Conservation (phyloP, 2,888 invertebrate genomes). For the Podabrus alpinus region DNA sequence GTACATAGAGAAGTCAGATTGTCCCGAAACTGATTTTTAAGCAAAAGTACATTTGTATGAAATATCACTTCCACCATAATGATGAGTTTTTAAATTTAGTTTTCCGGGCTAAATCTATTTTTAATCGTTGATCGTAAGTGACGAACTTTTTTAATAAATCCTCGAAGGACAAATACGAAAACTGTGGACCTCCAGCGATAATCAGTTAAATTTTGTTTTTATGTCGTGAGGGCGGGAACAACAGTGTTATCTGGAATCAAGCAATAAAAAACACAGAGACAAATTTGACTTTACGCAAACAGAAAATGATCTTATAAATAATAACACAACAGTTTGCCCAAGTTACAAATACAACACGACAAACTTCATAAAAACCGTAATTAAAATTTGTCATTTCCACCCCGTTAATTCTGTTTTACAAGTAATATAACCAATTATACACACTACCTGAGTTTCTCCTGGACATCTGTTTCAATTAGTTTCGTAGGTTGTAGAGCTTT, state of each 20-base stretch:
- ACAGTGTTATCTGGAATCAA: too few relatives aligned
- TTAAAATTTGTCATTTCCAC: neutral
- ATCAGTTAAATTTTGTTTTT: too few relatives aligned
- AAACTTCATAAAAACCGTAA: neutral
- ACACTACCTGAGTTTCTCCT: neutral
- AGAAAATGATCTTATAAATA: neutral
- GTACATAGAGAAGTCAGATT: neutral
- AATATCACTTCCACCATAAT: neutral
- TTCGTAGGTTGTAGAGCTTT: neutral
- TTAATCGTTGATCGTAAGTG: neutral
- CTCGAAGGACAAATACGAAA: neutral
- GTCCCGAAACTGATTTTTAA: neutral
- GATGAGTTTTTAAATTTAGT: neutral
- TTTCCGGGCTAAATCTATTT: neutral
- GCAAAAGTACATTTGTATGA: neutral
- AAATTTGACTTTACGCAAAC: neutral
- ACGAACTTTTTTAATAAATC: neutral
- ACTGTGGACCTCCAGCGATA: neutral
- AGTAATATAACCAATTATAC: neutral
- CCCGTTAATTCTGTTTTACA: neutral
- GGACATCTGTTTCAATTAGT: neutral
- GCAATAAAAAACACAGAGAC: neutral
- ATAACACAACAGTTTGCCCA: neutral
- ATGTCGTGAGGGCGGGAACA: too few relatives aligned
- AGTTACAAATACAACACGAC: too few relatives aligned